Evolutionary conservation across 92 coral and sea anemone species (phyloP).

Genomic region (Palythoa grandis): DNA sequence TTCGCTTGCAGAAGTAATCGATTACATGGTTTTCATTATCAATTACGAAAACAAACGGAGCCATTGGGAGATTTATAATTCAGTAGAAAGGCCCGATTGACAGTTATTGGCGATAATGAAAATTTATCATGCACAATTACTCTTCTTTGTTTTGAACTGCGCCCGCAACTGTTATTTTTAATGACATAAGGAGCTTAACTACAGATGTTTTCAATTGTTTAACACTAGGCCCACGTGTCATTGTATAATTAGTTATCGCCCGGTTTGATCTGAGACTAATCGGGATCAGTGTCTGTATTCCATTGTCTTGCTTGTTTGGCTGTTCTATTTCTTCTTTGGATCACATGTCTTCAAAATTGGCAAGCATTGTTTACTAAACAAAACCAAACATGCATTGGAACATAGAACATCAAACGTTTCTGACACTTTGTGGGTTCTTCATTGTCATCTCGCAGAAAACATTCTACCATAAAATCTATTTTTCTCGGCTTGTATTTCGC

Average conservation of each 20-base stretch:
- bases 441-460: constrained; percentile 3
- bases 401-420: constrained; percentile 8
- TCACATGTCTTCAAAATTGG: constrained; percentile 46
- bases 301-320: constrained; percentile 11
- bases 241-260: constrained; percentile 29
- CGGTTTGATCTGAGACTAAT: not conserved
- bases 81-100: constrained; percentile 18
- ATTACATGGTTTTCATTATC: constrained; percentile 27
- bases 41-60: constrained; percentile 39
- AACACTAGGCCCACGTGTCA: constrained; percentile 28
- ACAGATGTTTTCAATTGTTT: constrained; percentile 42
- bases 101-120: constrained; percentile 36
- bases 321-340: constrained; percentile 8
- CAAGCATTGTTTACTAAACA: constrained; percentile 28
- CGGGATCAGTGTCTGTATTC: constrained; percentile 25
- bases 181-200: constrained; percentile 15
- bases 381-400: constrained; percentile 28
- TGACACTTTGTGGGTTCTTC: constrained; percentile 44
- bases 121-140: constrained; percentile 20
- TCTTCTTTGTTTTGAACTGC: constrained; percentile 8
- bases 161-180: constrained; percentile 31
- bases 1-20: constrained; percentile 2
- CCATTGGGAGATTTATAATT: not conserved
- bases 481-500: not conserved
- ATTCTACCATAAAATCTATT: not conserved